Base-by-base conservation (phyloP, 2,888 invertebrate species). In the Dione vanillae region DNA sequence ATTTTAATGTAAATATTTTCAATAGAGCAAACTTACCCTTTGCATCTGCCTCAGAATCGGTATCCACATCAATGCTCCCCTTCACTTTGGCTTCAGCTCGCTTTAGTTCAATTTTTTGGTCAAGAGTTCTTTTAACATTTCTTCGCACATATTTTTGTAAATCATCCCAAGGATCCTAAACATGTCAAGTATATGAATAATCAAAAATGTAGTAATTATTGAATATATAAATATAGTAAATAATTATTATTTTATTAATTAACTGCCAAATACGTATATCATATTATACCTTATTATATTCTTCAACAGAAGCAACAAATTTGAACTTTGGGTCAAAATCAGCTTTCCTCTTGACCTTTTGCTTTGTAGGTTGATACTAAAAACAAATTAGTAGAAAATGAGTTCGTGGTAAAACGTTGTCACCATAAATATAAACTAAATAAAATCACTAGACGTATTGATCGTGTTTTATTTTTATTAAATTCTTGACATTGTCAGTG, bases 361-460 rank as follows among this genome's bases (percentile, higher is more conserved):
- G 95, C 84, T 96, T 97, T 0, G 96, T 95, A 47, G 97, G 97
- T 93, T 98, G 97, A 88, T 96, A 96, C 97, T 97, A 82, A 74
- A 94, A 88, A 56, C 78, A 43, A 20, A 40, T 64, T 12, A 14
- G 8, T 11, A 8, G 14, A 37, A 49, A 37, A 37, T 16, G 11
- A 37, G 16, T 19, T 9, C 16, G 1, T 5, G 27, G 7, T 11
- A 20, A 20, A 12, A 35, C 37, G n/a, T 37, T 16, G 37, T 49
- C 47, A 49, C 2, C 1, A 37, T 47, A 37, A 14, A 12, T 37
- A n/a, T 19, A 16, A 16, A 1, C 14, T 49, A 49, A 14, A 41
- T 12, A 0, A 37, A 35, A n/a, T 37, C 14, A 37, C 20, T 6
- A 45, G 19, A 58, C 43, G 51, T 61, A 27, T 52, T n/a, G 20